Evolutionary conservation across 2,113 vertebrate species (phyloP), one percentile per base, ranked within the genome.

Genomic region (Panthera tigris): DNA sequence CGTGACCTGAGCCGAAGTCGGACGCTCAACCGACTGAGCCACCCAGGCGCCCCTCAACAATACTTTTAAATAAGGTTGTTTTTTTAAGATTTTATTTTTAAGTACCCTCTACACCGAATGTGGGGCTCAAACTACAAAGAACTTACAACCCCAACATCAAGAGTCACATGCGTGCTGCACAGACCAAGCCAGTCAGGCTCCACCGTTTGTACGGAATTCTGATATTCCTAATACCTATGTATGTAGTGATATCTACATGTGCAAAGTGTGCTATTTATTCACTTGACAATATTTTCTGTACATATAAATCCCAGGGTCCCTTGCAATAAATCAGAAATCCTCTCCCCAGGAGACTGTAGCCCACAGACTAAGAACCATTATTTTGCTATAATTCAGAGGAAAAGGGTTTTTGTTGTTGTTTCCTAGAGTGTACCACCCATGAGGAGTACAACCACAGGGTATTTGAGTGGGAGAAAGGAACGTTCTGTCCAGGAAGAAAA

Each of bases 261-360:
- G 52, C n/a, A 95, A 90, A 29, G 21, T 14, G 11, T 55, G 11
- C 63, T 92, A 57, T 91, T 89, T 89, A 79, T 66, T 48, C 36
- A 86, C 21, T 68, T 83, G 41, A 61, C 16, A 39, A 5, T 76
- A 27, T 80, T 93, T 12, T 90, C 7, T 94, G 3, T 76, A 19
- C 25, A 11, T 33, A 57, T 10, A 55, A n/a, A 74, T 50, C 68
- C 52, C 82, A 63, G 61, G 27, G 9, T 19, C 13, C 39, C 9
- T 68, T 73, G 36, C 29, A 86, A 16, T 81, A 88, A 79, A 89
- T 95, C 73, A 96, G 86, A 86, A 95, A 79, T 21, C 14, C n/a
- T 79, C 52, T 63, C n/a, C 10, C 61, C 31, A 71, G 23, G 33
- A 80, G 33, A n/a, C 57, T 87, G 19, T 10, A 93, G 36, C 57